phyloP scores from a whole-genome alignment of 2,113 vertebrate genomes.

The Gopherus flavomarginatus region DNA sequence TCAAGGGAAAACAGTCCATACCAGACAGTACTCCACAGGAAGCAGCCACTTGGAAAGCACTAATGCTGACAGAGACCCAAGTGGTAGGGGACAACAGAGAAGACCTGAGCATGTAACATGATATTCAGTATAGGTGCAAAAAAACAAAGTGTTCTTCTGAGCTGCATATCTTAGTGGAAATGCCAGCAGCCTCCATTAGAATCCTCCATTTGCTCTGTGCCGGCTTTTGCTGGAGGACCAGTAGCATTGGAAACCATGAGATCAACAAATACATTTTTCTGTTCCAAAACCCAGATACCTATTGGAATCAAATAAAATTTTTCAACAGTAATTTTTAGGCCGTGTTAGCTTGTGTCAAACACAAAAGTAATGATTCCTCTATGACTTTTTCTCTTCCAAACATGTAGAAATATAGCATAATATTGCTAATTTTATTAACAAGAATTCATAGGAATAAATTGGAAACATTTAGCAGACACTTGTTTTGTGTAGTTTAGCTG shows the following conservation, averaged over 20 bases:
- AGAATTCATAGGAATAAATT: not conserved
- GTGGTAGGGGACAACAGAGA: not conserved
- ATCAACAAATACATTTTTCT: not conserved
- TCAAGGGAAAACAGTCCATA: not conserved
- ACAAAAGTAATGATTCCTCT: rapidly evolving
- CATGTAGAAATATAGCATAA: not conserved
- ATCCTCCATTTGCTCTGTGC: rapidly evolving
- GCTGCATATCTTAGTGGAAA: not conserved
- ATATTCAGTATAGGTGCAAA: not conserved
- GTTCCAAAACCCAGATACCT: conserved; percentile 8
- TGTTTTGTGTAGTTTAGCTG: conserved; percentile 25
- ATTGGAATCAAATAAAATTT: conserved; percentile 38
- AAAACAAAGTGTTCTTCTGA: rapidly evolving
- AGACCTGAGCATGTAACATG: rapidly evolving
- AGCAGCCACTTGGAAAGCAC: not conserved
- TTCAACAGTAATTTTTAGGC: not conserved
- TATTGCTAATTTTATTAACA: not conserved
- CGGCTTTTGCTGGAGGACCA: not conserved
- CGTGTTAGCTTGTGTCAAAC: not conserved
- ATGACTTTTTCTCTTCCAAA: not conserved
- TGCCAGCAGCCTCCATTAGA: rapidly evolving
- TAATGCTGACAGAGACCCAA: not conserved
- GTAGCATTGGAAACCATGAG: not conserved
- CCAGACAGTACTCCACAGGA: rapidly evolving
- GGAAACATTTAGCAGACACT: conserved; percentile 24